Evolutionary conservation across 2,113 vertebrate species (phyloP), one percentile per base, ranked within the genome.

Genomic region (Bolborhynchus lineola): DNA sequence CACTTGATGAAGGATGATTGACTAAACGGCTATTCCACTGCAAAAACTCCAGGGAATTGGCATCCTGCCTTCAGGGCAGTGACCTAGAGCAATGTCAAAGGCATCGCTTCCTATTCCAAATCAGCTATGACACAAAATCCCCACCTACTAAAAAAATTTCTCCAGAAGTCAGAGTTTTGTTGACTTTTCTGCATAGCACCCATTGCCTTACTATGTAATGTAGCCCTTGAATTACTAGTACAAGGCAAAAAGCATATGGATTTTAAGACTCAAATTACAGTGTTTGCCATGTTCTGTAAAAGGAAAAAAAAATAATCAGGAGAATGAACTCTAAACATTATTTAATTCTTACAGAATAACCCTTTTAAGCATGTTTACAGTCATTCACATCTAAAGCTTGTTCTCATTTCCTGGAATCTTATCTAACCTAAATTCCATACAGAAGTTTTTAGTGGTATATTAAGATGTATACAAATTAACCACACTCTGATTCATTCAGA

Each of bases 351-450:
- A 79, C 11, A 80, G 39, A 89, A 85, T 70, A 12, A 62, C 62
- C 71, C 82, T 75, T 84, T 49, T 35, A 88, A 44, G 57, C 31
- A 65, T 72, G 70, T 79, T 96, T 91, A 78, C 57, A 84, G 70
- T 46, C 86, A 93, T 88, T 91, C 83, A 76, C n/a, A 80, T 93
- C 46, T 88, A 86, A 92, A 25, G 59, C 21, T 78, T 10, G 4
- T 63, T 82, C 88, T 90, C 31, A 88, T 94, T 94, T 93, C 91
- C 93, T 89, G 86, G 47, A 82, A 79, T 18, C 62, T 96, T 92
- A 93, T 91, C 91, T 96, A 88, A 94, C 79, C 86, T 82, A 52
- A 89, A 94, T 85, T 92, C 69, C 81, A 89, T 46, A 82, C 16
- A 9, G 82, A 92, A 92, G 52, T 84, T 93, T 94, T 94, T 70